Conservation (phyloP, 2,888 invertebrate genomes). For the Spisula subtruncata region DNA sequence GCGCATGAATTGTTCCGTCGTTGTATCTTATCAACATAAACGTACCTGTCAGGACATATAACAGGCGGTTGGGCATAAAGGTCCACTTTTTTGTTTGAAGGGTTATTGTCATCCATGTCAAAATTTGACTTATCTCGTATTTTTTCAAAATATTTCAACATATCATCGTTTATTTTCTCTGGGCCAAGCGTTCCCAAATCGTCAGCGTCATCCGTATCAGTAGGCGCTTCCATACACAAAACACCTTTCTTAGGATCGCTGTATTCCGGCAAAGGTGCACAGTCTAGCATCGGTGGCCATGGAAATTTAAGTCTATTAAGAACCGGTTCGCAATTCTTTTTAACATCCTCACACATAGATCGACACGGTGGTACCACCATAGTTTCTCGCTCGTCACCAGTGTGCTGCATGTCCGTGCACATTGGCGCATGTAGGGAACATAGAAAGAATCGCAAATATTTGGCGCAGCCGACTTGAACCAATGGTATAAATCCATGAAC, state of each 20-base stretch:
- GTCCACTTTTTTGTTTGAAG: not conserved
- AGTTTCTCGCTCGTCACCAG: conserved; percentile 93
- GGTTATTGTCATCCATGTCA: conserved; percentile 37
- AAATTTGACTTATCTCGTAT: conserved; percentile 51
- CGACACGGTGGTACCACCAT: conserved; percentile 93
- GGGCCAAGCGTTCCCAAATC: conserved; percentile 73
- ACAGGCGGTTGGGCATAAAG: conserved; percentile 43
- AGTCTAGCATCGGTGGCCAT: conserved; percentile 93
- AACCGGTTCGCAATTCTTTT: conserved; percentile 89
- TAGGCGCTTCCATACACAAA: conserved; percentile 92
- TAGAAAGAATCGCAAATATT: conserved; percentile 94
- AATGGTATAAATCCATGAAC: conserved; percentile 92
- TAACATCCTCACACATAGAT: conserved; percentile 93
- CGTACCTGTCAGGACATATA: conserved; percentile 83
- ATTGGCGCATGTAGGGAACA: conserved; percentile 97
- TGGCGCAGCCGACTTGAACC: conserved; percentile 93
- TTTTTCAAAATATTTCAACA: conserved; percentile 74
- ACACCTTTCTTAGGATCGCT: conserved; percentile 88
- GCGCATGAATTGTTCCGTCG: conserved; percentile 85
- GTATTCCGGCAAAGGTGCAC: conserved; percentile 92
- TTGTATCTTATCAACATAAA: conserved; percentile 82
- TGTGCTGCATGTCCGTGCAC: conserved; percentile 92
- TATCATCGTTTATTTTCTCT: conserved; percentile 72
- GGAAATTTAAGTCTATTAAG: conserved; percentile 90
- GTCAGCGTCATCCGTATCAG: conserved; percentile 78